Conservation (phyloP, 2,888 invertebrate species). For the Lithosia quadra region DNA sequence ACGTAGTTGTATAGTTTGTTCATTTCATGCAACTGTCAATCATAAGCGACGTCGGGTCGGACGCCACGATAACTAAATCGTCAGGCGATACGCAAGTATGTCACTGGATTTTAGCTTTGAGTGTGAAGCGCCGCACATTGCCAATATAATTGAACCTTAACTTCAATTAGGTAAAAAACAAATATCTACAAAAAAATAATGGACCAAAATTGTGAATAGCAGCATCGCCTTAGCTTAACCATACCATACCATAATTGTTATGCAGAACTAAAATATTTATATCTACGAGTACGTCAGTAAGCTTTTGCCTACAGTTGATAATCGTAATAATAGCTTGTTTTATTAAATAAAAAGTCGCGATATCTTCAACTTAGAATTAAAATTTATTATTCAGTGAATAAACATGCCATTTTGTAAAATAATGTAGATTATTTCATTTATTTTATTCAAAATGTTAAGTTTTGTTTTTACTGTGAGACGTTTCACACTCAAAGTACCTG, state of each 20-base stretch:
- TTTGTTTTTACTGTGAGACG: constrained; percentile 31
- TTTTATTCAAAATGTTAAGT: not conserved
- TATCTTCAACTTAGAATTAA: not conserved
- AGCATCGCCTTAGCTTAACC: not conserved
- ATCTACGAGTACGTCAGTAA: no score
- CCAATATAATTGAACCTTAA: not conserved
- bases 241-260: not conserved
- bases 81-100: constrained; percentile 85
- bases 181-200: no score
- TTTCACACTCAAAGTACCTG: constrained; percentile 39
- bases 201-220: not conserved
- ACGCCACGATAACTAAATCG: constrained; percentile 82
- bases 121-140: constrained; percentile 34
- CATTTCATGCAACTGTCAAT: constrained; percentile 87
- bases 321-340: not conserved
- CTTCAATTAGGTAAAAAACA: not conserved
- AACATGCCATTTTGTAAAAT: not conserved
- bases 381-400: not conserved
- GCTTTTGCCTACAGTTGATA: not conserved
- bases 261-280: not conserved
- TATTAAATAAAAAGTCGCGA: not conserved
- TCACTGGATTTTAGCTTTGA: constrained; percentile 54
- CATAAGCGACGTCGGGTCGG: constrained; percentile 85
- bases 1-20: constrained; percentile 86
- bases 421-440: not conserved